A percentile compares a stretch with the other conserved stretches of the same genome.
Conservation (phyloP, 2,888 invertebrate species). For the Hoplodrina blanda region DNA sequence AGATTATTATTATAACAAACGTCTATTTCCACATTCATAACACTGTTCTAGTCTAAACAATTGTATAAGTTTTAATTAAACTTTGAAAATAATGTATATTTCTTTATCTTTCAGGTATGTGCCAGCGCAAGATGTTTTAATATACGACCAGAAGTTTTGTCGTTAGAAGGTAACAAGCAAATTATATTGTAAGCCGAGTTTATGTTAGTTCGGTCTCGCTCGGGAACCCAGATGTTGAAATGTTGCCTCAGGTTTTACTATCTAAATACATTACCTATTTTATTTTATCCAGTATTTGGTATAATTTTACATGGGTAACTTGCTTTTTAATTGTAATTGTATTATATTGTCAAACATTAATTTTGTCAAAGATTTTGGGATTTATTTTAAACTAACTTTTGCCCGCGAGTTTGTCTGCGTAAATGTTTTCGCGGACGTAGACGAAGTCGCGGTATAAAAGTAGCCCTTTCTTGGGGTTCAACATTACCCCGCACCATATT, state of each 20-base stretch:
- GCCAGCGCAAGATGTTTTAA: constrained; percentile 47
- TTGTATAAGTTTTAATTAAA: constrained; percentile 41
- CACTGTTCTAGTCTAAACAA: constrained; percentile 3
- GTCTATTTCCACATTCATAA: neutral
- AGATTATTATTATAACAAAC: no score
- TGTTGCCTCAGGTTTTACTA: constrained; percentile 21
- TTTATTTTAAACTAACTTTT: no score
- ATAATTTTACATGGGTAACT: no score
- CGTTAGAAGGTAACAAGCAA: constrained; percentile 57
- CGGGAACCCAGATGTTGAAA: constrained; percentile 33
- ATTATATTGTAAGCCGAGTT: constrained; percentile 51
- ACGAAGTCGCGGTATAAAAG: no score
- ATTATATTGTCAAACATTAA: no score
- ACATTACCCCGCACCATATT: no score
- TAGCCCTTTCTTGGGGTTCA: no score
- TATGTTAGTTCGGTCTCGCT: constrained; percentile 29
- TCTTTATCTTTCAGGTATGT: constrained; percentile 61
- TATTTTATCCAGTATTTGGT: constrained; percentile 11
- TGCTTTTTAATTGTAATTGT: no score
- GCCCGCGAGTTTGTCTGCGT: no score
- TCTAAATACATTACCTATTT: constrained; percentile 10
- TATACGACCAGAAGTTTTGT: constrained; percentile 51
- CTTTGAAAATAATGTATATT: constrained; percentile 33
- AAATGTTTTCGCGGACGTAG: no score
- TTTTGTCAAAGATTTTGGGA: no score